Conservation (phyloP, 2,113 vertebrate genomes). For the Mirounga angustirostris region DNA sequence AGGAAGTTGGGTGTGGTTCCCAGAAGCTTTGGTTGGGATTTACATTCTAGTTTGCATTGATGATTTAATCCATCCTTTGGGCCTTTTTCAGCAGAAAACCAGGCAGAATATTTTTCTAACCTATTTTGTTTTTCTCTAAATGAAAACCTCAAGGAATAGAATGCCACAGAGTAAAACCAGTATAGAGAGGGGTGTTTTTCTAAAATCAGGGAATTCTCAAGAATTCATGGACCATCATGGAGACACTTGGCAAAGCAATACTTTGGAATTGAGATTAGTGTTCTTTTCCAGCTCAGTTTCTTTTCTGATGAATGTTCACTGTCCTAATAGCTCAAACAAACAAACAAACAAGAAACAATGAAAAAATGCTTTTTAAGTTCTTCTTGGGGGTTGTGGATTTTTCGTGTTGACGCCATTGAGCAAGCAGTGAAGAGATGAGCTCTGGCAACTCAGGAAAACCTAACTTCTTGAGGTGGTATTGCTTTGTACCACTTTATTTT, state of each 20-base stretch:
- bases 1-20: conserved; percentile 63
- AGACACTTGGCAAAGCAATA: background rate
- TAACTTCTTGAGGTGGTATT: background rate
- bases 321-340: background rate
- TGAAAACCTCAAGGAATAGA: conserved; percentile 2
- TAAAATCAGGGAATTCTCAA: conserved; percentile 57
- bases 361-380: conserved; percentile 55
- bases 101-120: conserved; percentile 38
- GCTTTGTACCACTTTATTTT: background rate
- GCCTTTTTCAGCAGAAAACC: conserved; percentile 39
- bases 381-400: conserved; percentile 19
- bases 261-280: background rate
- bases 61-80: conserved; percentile 57
- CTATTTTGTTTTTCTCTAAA: conserved; percentile 53
- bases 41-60: conserved; percentile 65
- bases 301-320: background rate
- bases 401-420: background rate
- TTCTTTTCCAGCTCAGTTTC: conserved; percentile 28
- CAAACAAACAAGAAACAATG: background rate
- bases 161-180: background rate
- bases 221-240: background rate
- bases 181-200: background rate
- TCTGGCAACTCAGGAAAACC: background rate
- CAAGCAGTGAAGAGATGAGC: background rate
- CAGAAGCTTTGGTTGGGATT: conserved; percentile 54